Evolutionary conservation across 1,140 invertebrate species (phyloP).

Genomic region (Drosophila nebulosa): DNA sequence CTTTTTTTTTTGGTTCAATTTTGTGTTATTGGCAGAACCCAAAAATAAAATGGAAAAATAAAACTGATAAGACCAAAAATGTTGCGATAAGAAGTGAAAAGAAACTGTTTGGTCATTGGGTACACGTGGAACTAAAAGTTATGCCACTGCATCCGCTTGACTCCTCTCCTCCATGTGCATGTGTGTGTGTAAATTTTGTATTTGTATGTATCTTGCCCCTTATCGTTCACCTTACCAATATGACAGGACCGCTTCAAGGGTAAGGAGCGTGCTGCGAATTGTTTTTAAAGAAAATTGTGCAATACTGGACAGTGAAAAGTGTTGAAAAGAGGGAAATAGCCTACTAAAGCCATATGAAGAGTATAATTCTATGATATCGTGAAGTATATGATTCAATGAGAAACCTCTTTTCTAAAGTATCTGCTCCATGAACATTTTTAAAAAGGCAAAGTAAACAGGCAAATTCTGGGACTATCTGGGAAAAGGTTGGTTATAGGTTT

Average conservation of each 20-base stretch:
- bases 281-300: too few relatives aligned
- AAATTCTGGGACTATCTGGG: too few relatives aligned
- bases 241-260: background rate
- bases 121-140: background rate
- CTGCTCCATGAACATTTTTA: too few relatives aligned
- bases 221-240: background rate
- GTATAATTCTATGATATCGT: too few relatives aligned
- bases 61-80: background rate
- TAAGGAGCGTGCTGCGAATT: too few relatives aligned
- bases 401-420: too few relatives aligned
- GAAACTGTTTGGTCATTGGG: background rate
- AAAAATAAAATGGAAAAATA: background rate
- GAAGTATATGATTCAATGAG: too few relatives aligned
- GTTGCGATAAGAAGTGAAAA: background rate
- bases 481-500: too few relatives aligned
- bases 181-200: background rate
- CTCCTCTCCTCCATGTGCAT: background rate
- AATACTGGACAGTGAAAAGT: too few relatives aligned
- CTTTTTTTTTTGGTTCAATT: constrained; percentile 14
- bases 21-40: background rate
- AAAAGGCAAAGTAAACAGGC: too few relatives aligned
- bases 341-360: too few relatives aligned
- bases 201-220: background rate
- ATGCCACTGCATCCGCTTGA: background rate
- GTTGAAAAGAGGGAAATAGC: too few relatives aligned